Percentiles rank a stretch among this genome's conserved stretches.
Evolutionary conservation across 2,888 invertebrate genomes (phyloP).

Genomic region (Phengaris arion): DNA sequence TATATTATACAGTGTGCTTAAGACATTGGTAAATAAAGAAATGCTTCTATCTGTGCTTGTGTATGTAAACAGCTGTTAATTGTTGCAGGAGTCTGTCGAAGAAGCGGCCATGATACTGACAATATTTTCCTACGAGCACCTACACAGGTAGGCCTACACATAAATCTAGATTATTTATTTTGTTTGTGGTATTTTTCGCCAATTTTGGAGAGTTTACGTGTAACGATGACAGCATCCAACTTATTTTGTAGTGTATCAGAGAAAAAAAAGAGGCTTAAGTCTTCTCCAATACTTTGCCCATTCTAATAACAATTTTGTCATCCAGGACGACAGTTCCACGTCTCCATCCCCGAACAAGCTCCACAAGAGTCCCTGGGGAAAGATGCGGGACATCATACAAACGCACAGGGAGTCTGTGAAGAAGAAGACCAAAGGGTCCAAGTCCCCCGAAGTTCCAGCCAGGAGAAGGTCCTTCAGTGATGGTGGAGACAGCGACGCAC

Average conservation of each 20-base stretch:
- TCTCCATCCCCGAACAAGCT: constrained; percentile 75
- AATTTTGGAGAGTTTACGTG: too few relatives aligned
- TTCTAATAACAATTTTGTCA: constrained; percentile 29
- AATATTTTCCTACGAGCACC: constrained; percentile 68
- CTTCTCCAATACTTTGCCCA: neutral
- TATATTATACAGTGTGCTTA: too few relatives aligned
- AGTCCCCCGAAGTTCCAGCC: constrained; percentile 58
- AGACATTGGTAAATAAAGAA: too few relatives aligned
- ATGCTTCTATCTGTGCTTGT: too few relatives aligned
- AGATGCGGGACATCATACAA: constrained; percentile 88
- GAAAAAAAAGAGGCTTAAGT: too few relatives aligned
- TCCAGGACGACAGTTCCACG: constrained; percentile 73
- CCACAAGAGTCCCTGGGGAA: constrained; percentile 86
- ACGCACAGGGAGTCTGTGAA: constrained; percentile 84
- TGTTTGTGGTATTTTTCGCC: too few relatives aligned
- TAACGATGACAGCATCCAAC: too few relatives aligned
- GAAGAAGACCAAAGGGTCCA: constrained; percentile 71
- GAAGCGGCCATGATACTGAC: constrained; percentile 59
- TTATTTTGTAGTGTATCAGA: too few relatives aligned
- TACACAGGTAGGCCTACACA: constrained; percentile 52
- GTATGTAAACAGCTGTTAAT: neutral
- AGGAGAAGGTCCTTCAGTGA: constrained; percentile 69
- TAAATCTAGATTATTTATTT: too few relatives aligned
- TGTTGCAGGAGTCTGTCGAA: constrained; percentile 54
- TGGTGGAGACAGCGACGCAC: constrained; percentile 70